These are phyloP conservation scores for Heliangelus exortis DNA, from an alignment of 2,797 vertebrate genomes.

Conservation along the genomic window DNA sequence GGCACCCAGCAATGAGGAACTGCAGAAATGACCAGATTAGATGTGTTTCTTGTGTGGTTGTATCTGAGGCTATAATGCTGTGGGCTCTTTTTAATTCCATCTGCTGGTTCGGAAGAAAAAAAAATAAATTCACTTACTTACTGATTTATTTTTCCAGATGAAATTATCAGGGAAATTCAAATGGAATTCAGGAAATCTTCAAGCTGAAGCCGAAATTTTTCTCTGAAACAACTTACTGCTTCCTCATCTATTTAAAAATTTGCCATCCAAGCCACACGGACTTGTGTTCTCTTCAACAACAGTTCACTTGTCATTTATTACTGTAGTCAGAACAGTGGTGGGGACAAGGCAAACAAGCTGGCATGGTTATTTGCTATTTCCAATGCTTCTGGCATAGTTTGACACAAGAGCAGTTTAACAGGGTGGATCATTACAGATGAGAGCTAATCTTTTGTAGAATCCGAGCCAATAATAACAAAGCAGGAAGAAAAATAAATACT, in stretches of 20 bases:
- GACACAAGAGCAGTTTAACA: not conserved
- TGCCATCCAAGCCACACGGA: not conserved
- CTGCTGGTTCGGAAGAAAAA: not conserved
- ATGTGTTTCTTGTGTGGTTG: not conserved
- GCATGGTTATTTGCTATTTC: not conserved
- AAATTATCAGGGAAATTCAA: not conserved
- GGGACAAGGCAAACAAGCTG: too few relatives aligned
- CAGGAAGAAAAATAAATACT: not conserved
- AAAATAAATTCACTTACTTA: accelerated
- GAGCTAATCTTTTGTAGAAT: conserved; percentile 2
- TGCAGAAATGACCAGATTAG: not conserved
- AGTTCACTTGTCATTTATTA: not conserved
- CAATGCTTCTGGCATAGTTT: not conserved
- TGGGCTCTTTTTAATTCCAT: not conserved
- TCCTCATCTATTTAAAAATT: not conserved
- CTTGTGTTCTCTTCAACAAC: not conserved
- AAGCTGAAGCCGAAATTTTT: not conserved
- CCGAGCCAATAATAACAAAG: not conserved
- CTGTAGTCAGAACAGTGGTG: not conserved
- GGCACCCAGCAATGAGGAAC: not conserved
- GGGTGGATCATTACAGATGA: not conserved
- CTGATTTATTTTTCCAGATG: accelerated
- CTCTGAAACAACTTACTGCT: not conserved
- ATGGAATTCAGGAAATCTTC: not conserved
- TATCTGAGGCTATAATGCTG: not conserved